Evolutionary conservation across 2,113 vertebrate species (phyloP).

Genomic region (Tringa solitaria): DNA sequence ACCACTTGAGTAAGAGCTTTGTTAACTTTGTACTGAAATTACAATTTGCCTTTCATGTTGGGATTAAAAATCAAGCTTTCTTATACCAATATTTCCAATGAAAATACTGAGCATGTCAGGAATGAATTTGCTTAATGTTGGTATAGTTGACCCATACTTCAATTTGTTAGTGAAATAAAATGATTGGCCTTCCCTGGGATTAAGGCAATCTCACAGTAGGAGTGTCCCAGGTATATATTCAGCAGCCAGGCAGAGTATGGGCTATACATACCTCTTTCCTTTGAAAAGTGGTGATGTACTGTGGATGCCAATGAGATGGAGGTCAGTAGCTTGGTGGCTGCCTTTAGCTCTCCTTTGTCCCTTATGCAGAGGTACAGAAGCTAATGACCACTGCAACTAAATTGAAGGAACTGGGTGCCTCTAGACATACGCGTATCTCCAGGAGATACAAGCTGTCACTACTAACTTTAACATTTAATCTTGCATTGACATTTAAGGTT

Average conservation of each 20-base stretch:
- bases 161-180: background rate
- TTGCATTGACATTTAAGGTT: background rate
- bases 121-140: background rate
- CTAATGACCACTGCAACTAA: background rate
- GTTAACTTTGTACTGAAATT: background rate
- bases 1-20: background rate
- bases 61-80: background rate
- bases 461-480: background rate
- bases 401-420: background rate
- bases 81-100: background rate
- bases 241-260: background rate
- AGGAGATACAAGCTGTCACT: background rate
- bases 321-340: background rate
- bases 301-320: background rate
- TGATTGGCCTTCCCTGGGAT: rapidly evolving
- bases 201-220: background rate
- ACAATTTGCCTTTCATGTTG: background rate
- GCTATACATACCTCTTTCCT: background rate
- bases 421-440: background rate
- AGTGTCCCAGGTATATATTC: too few relatives aligned
- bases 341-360: background rate
- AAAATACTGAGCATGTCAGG: background rate
- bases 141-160: background rate
- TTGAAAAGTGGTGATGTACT: background rate
- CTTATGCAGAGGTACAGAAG: background rate